Percentiles rank a stretch among this genome's conserved stretches.
phyloP scores from a whole-genome alignment of 2,113 vertebrate species.

The Megaceryle maxima region DNA sequence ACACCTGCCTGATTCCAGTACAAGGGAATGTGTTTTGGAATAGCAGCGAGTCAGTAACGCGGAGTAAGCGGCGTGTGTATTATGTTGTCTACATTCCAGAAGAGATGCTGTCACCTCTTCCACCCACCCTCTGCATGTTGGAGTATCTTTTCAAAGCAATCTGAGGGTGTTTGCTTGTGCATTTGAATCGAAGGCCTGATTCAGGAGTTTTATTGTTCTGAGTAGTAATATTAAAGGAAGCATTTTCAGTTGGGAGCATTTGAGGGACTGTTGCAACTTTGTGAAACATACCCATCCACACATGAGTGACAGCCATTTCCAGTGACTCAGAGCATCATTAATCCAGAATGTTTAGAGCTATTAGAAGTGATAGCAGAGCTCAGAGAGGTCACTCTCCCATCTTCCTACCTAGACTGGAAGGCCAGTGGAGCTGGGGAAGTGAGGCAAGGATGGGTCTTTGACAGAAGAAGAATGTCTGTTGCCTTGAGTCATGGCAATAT shows the following conservation, averaged over 20 bases:
- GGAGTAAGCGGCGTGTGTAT: neutral
- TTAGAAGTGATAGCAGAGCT: neutral
- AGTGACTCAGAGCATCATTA: neutral
- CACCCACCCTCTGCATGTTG: neutral
- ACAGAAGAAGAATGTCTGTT: neutral
- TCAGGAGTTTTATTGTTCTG: neutral
- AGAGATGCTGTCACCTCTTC: conserved; percentile 27
- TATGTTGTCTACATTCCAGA: neutral
- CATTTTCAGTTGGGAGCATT: neutral
- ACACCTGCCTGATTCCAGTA: neutral
- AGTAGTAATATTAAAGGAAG: neutral
- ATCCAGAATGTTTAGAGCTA: neutral
- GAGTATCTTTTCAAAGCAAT: conserved; percentile 20
- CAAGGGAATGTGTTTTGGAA: neutral
- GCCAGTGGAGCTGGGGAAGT: neutral
- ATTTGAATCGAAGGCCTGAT: conserved; percentile 11
- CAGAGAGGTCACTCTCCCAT: neutral
- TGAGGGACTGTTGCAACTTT: neutral
- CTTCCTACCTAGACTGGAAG: neutral
- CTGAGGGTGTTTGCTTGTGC: neutral
- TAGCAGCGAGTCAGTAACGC: neutral
- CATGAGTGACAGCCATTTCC: neutral
- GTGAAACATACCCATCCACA: neutral
- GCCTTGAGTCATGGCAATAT: neutral
- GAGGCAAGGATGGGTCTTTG: neutral